These are phyloP conservation scores for Desoria tigrina DNA, from an alignment of 2,888 invertebrate genomes.

Conservation along the genomic window DNA sequence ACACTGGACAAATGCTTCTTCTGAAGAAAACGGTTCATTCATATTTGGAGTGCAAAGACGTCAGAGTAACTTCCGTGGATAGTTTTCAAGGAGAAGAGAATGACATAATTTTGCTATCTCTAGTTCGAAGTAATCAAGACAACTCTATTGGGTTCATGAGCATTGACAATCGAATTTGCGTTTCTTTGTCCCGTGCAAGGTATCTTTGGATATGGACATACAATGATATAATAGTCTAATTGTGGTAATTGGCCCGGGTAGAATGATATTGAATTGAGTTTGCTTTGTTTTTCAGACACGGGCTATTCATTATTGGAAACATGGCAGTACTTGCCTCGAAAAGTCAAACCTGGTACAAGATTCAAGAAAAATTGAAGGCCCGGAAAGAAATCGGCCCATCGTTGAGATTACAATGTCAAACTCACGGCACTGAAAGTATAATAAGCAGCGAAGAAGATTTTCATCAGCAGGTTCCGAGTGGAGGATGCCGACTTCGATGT, in stretches of 20 bases:
- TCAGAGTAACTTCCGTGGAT: constrained; percentile 63
- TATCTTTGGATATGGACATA: no score
- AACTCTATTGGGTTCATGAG: constrained; percentile 70
- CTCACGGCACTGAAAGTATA: no score
- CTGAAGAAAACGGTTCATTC: background rate
- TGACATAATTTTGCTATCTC: constrained; percentile 72
- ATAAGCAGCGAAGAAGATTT: constrained; percentile 43
- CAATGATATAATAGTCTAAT: no score
- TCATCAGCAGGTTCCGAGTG: constrained; percentile 58
- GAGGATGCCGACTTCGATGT: constrained; percentile 66
- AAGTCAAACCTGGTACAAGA: background rate
- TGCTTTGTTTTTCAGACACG: constrained; percentile 24
- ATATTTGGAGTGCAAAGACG: background rate
- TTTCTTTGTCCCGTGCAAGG: constrained; percentile 73
- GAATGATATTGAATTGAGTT: background rate
- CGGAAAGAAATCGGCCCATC: background rate
- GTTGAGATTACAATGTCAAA: background rate
- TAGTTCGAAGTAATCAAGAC: constrained; percentile 72
- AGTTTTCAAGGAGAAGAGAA: constrained; percentile 80
- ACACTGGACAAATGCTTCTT: constrained; percentile 64
- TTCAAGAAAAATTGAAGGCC: background rate
- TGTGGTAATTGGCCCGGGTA: background rate
- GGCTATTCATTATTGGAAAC: constrained; percentile 49
- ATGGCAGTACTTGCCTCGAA: constrained; percentile 30
- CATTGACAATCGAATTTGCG: constrained; percentile 71